Evolutionary conservation across 2,888 invertebrate genomes (phyloP).

Genomic region (Rhyacophila evoluta): DNA sequence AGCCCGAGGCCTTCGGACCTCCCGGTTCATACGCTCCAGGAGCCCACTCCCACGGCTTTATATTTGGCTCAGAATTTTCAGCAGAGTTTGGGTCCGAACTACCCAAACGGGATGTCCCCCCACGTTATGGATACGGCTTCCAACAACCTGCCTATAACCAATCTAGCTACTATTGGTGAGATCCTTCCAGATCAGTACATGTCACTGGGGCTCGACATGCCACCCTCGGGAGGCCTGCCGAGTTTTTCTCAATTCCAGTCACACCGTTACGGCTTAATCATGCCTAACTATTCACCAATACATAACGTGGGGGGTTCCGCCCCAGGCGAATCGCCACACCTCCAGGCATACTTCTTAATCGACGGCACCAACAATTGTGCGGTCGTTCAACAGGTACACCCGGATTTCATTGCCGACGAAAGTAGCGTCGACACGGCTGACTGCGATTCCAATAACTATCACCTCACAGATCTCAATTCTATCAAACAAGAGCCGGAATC

Average conservation of each 20-base stretch:
- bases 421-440: constrained; percentile 41
- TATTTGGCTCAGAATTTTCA: constrained; percentile 73
- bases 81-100: constrained; percentile 74
- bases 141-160: constrained; percentile 76
- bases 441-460: constrained; percentile 23
- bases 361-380: constrained; percentile 61
- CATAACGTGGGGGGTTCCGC: constrained; percentile 86
- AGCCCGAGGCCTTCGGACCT: constrained; percentile 72
- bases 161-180: constrained; percentile 89
- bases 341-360: constrained; percentile 65
- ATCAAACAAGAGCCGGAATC: not conserved
- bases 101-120: constrained; percentile 90
- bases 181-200: constrained; percentile 66
- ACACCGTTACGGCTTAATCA: constrained; percentile 70
- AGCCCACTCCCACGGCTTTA: constrained; percentile 73
- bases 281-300: constrained; percentile 71
- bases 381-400: constrained; percentile 13
- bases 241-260: constrained; percentile 77
- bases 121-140: constrained; percentile 84
- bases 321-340: constrained; percentile 69
- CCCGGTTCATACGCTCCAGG: constrained; percentile 72
- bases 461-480: constrained; percentile 26
- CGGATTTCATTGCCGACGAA: constrained; percentile 38
- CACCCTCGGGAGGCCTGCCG: constrained; percentile 70
- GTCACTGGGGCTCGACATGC: constrained; percentile 67